These are phyloP conservation scores for Melanotaenia parkinsoni DNA, from an alignment of 2,797 vertebrate genomes.

Conservation along the genomic window DNA sequence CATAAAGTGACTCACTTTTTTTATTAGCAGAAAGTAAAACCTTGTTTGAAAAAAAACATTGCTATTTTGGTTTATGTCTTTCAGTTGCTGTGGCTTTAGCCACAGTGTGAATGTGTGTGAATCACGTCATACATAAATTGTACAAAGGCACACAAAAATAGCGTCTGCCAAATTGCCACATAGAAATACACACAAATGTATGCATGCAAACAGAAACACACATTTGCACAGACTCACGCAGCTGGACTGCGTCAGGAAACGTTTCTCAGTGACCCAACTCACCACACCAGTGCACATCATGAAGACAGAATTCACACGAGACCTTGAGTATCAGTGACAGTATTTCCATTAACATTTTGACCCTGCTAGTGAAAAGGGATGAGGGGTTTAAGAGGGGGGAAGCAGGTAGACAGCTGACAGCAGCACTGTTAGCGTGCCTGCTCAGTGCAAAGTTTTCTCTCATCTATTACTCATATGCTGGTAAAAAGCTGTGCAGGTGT, in stretches of 20 bases:
- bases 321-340: slow-evolving; percentile 37
- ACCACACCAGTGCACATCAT: slow-evolving; percentile 8
- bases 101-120: slow-evolving; percentile 20
- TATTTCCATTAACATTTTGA: slow-evolving; percentile 47
- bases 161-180: slow-evolving; percentile 1
- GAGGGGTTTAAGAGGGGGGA: background rate
- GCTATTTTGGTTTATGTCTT: slow-evolving; percentile 9
- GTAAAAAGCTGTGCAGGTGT: slow-evolving; percentile 45
- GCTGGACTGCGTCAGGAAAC: slow-evolving; percentile 12
- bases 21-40: slow-evolving; percentile 49
- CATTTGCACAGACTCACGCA: slow-evolving; percentile 1
- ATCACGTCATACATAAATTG: slow-evolving; percentile 10
- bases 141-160: slow-evolving; percentile 2
- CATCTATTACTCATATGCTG: slow-evolving; percentile 26
- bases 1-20: slow-evolving; percentile 54
- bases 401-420: slow-evolving; percentile 37
- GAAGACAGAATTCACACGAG: slow-evolving; percentile 27
- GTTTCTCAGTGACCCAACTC: slow-evolving; percentile 29
- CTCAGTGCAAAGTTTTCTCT: slow-evolving; percentile 31
- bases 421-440: slow-evolving; percentile 5
- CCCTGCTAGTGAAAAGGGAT: slow-evolving; percentile 22
- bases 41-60: slow-evolving; percentile 16
- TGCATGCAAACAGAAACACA: slow-evolving; percentile 1
- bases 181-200: slow-evolving; percentile 11
- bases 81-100: background rate